Base-by-base conservation (phyloP, 2,797 vertebrate genomes). In the Oreochromis mossambicus region DNA sequence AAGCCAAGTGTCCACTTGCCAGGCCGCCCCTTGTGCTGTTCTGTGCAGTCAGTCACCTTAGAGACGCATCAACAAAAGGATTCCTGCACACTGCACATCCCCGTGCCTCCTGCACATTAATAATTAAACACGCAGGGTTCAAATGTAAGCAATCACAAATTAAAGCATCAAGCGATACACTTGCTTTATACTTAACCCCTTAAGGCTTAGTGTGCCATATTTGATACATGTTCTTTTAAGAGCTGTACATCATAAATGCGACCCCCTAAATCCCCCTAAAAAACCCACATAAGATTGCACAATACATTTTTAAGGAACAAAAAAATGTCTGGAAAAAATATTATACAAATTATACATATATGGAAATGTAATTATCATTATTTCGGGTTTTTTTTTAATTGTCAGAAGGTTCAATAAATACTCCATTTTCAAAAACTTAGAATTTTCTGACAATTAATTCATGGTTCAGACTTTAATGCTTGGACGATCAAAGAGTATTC, bases 31-130 rank as follows among this genome's bases (percentile, higher is more conserved):
- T 2, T 17, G 56, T 2, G 21, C 36, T 4, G 29, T 54, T 19
- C 11, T 19, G 78, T 75, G 70, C 78, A 12, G 10, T 9, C 17
- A 1, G 92, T 94, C 11, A 85, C 92, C 92, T 6, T 91, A 36
- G 94, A 89, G 78, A 95, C 87, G 78, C 81, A 48, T 41, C 90
- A 94, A 95, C 94, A 94, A 32, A 55, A 46, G 34, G 78, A 89
- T 68, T 86, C 26, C 26, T 32, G 76, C 92, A 94, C 24, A 26
- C 94, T 80, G 3, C 48, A 93, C 91, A 86, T 61, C 19, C 63
- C 17, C 68, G 34, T 11, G 61, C 26, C 13, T 24, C 50, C 78
- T 52, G n/a, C 29, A n/a, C 36, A 29, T 84, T 8, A 77, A 78
- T 83, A 34, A 85, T 54, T 77, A 21, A 86, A 48, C 79, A 8